phyloP scores from a whole-genome alignment of 1,140 invertebrate species.

The Drosophila eugracilis region DNA sequence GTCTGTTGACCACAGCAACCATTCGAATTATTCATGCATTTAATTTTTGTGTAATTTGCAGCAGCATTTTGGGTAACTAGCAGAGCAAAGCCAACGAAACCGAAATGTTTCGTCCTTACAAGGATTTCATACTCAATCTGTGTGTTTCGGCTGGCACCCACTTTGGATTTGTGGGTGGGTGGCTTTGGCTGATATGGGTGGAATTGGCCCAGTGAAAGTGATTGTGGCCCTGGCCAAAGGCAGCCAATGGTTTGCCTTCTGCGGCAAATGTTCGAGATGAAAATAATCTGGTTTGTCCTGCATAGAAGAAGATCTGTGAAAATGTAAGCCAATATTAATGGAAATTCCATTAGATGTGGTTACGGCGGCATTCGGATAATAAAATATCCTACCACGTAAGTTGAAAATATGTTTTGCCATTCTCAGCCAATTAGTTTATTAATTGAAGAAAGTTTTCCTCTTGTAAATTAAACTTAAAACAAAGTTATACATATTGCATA shows the following conservation, averaged over 20 bases:
- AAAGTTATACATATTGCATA: neutral
- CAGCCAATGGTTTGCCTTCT: slow-evolving; percentile 25
- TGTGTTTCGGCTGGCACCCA: slow-evolving; percentile 10
- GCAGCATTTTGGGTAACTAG: slow-evolving; percentile 71
- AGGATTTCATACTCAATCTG: slow-evolving; percentile 28
- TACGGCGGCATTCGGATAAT: slow-evolving; percentile 1
- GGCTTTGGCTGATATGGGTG: slow-evolving; percentile 15
- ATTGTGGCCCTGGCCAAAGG: slow-evolving; percentile 31
- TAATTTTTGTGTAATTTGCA: slow-evolving; percentile 83
- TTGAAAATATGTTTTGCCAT: neutral
- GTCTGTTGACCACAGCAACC: slow-evolving; percentile 75
- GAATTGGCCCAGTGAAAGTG: slow-evolving; percentile 45
- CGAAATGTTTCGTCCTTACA: slow-evolving; percentile 62
- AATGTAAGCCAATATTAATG: slow-evolving; percentile 39
- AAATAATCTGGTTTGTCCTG: slow-evolving; percentile 5
- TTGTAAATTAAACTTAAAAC: too few relatives aligned
- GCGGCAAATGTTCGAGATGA: slow-evolving; percentile 20
- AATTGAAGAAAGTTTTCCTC: too few relatives aligned
- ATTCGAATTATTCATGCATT: slow-evolving; percentile 83
- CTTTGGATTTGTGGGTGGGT: slow-evolving; percentile 3
- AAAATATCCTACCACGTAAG: slow-evolving; percentile 29
- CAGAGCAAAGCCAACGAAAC: slow-evolving; percentile 63
- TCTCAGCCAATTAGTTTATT: neutral
- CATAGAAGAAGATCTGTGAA: slow-evolving; percentile 2
- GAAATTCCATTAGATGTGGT: slow-evolving; percentile 36